Percentiles rank a stretch among this genome's conserved stretches.
Evolutionary conservation across 2,797 vertebrate species (phyloP).

Genomic region (Scolopax bukidnonensis): DNA sequence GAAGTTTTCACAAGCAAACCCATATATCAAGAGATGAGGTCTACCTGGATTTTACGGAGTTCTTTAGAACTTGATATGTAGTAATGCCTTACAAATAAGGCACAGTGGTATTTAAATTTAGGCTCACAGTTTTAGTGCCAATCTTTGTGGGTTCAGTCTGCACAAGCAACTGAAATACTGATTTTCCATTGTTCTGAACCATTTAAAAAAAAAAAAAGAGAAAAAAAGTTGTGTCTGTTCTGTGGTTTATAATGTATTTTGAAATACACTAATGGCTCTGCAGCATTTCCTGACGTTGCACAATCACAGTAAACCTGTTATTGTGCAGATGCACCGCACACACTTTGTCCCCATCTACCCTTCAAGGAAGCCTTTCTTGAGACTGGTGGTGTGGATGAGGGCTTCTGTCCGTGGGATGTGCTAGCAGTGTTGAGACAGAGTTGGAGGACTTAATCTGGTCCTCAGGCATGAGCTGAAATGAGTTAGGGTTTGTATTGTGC

Average conservation of each 20-base stretch:
- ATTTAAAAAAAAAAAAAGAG: background rate
- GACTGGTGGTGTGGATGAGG: background rate
- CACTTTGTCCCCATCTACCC: background rate
- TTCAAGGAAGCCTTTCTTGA: background rate
- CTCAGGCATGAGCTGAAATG: background rate
- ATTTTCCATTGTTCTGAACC: slow-evolving; percentile 2
- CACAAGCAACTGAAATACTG: background rate
- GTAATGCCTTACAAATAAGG: background rate
- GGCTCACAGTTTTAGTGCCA: background rate
- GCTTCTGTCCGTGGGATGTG: background rate
- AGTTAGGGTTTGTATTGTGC: background rate
- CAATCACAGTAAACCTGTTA: background rate
- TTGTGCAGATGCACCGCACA: background rate
- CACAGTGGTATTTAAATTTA: background rate
- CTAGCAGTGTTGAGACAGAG: background rate
- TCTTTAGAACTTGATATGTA: background rate
- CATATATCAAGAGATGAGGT: background rate
- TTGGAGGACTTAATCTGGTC: background rate
- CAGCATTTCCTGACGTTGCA: background rate
- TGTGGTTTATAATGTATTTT: slow-evolving; percentile 16
- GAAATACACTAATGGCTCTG: slow-evolving; percentile 15
- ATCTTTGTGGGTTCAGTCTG: background rate
- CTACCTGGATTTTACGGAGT: background rate
- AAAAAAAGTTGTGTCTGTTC: background rate
- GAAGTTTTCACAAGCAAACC: slow-evolving; percentile 26